A percentile compares a stretch with the other conserved stretches of the same genome.
Conservation (phyloP, 2,797 vertebrate genomes). For the Betta splendens region DNA sequence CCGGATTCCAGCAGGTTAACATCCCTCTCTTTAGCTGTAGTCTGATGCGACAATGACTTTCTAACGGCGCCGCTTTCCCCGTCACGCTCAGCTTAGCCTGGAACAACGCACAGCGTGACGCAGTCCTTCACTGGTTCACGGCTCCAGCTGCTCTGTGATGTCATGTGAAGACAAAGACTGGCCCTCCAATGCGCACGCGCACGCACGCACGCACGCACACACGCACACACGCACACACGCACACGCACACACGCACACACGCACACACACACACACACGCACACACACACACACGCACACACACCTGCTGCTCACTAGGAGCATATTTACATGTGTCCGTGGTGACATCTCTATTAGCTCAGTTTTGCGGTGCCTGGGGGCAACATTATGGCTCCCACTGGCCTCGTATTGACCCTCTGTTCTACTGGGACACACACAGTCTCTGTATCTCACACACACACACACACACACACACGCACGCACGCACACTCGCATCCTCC, state of each 20-base stretch:
- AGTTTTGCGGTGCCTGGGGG: slow-evolving; percentile 61
- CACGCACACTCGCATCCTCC: slow-evolving; percentile 17
- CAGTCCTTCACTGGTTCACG: slow-evolving; percentile 1
- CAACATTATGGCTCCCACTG: slow-evolving; percentile 71
- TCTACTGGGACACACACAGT: slow-evolving; percentile 43
- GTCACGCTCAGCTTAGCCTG: slow-evolving; percentile 28
- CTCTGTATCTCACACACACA: slow-evolving; percentile 34
- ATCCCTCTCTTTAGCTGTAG: too few species aligned
- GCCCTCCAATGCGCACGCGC: too few species aligned
- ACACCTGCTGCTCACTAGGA: background rate
- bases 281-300: slow-evolving; percentile 25
- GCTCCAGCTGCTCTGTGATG: slow-evolving; percentile 6
- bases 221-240: slow-evolving; percentile 16
- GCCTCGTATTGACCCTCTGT: slow-evolving; percentile 69
- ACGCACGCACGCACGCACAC: too few species aligned
- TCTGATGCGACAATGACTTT: background rate
- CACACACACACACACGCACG: slow-evolving; percentile 5
- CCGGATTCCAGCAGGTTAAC: too few species aligned
- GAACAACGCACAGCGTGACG: slow-evolving; percentile 32
- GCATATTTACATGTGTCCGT: slow-evolving; percentile 24
- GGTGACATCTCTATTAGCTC: slow-evolving; percentile 83
- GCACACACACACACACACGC: slow-evolving; percentile 25
- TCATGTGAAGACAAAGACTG: slow-evolving; percentile 25
- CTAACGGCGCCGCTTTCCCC: background rate
- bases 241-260: background rate